These are phyloP conservation scores for Saccostrea cuccullata DNA, from an alignment of 1,140 invertebrate species.

Conservation along the genomic window DNA sequence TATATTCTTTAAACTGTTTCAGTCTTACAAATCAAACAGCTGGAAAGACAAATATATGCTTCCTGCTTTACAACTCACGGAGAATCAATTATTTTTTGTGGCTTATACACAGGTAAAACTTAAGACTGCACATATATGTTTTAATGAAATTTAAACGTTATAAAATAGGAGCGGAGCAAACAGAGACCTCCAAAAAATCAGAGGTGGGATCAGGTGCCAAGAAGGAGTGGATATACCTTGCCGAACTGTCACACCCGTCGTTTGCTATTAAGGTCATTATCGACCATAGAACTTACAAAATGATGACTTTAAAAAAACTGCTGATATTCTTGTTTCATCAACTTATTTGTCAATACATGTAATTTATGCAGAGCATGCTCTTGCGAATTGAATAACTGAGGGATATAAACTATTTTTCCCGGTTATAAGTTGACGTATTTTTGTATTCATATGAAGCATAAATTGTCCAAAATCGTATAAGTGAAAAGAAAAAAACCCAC, in stretches of 20 bases:
- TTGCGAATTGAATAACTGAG: background rate
- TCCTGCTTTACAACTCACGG: slow-evolving; percentile 47
- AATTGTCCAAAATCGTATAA: too few relatives aligned
- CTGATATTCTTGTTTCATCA: background rate
- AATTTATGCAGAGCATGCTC: background rate
- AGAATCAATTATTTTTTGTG: slow-evolving; percentile 56
- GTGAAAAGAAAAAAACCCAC: too few relatives aligned
- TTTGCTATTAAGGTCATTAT: background rate
- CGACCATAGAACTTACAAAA: background rate
- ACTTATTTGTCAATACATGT: too few relatives aligned
- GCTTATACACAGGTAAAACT: slow-evolving; percentile 52
- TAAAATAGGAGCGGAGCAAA: background rate
- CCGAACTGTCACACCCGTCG: background rate
- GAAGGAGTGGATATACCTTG: background rate
- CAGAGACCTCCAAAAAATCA: background rate
- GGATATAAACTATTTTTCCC: background rate
- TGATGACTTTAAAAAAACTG: background rate
- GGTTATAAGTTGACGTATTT: too few relatives aligned
- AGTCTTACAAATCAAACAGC: slow-evolving; percentile 20
- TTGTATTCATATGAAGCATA: too few relatives aligned
- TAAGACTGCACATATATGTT: too few relatives aligned
- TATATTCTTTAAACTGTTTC: background rate
- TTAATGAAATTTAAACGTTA: too few relatives aligned
- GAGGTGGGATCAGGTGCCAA: background rate
- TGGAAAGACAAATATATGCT: slow-evolving; percentile 31